Conservation (phyloP, 2,113 vertebrate genomes). For the Ranitomeya variabilis region DNA sequence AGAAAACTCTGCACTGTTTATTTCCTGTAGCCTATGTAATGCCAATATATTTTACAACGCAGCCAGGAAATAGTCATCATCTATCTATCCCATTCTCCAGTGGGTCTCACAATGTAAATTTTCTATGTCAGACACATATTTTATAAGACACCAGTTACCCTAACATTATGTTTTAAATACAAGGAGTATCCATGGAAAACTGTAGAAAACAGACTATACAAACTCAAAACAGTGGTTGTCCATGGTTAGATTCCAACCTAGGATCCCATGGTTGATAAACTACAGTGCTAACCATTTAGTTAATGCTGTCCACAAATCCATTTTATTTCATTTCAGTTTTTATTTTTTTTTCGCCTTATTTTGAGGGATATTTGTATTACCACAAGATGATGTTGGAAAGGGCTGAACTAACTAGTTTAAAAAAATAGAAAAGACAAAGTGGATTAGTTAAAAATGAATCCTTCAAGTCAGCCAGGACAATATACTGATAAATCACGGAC, state of each 20-base stretch:
- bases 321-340: background rate
- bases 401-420: background rate
- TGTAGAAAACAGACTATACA: background rate
- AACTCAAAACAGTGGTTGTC: background rate
- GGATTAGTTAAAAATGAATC: constrained; percentile 1
- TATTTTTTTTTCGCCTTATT: background rate
- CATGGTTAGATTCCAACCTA: background rate
- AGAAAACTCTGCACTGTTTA: no score
- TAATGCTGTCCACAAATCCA: background rate
- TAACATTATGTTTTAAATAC: no score
- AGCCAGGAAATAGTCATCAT: no score
- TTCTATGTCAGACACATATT: no score
- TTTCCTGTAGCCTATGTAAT: no score
- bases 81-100: no score
- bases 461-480: background rate
- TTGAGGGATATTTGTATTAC: background rate
- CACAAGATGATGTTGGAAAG: background rate
- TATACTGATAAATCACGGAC: constrained; percentile 19
- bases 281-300: background rate
- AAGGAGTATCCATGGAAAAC: no score
- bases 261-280: background rate
- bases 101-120: no score
- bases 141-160: no score
- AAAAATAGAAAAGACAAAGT: background rate
- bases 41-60: no score